Base-by-base conservation (phyloP, 2,797 vertebrate genomes). In the Gobionotothen gibberifrons region DNA sequence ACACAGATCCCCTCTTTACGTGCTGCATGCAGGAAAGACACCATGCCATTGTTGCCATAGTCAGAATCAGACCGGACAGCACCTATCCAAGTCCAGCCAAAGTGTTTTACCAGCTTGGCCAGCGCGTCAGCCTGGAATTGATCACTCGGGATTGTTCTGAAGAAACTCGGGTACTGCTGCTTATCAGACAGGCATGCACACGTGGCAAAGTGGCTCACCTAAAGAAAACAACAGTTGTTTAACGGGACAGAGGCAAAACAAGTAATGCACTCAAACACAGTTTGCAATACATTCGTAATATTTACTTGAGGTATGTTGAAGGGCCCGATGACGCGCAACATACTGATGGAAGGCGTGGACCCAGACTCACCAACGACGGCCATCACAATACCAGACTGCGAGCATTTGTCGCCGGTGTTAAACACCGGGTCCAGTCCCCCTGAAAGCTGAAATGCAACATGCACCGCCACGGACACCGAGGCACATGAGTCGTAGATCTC, bases 141-240 rank as follows among this genome's bases (percentile, higher is more conserved):
- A n/a, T n/a, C n/a, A n/a, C n/a, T n/a, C n/a, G n/a, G n/a, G n/a
- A n/a, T n/a, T n/a, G n/a, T n/a, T n/a, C n/a, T n/a, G n/a, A n/a
- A n/a, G n/a, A n/a, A n/a, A n/a, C n/a, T n/a, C n/a, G n/a, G n/a
- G n/a, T n/a, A n/a, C n/a, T n/a, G n/a, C n/a, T n/a, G n/a, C n/a
- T n/a, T n/a, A n/a, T n/a, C n/a, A n/a, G n/a, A n/a, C n/a, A n/a
- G n/a, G n/a, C n/a, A n/a, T n/a, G n/a, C n/a, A n/a, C n/a, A n/a
- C n/a, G n/a, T 87, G 14, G 94, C 86, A 78, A 77, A 94, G 72
- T 93, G 88, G 71, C 93, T 95, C 12, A 94, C 92, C 93, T 94
- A n/a, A 14, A 73, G 9, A 44, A 44, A 46, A 69, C 9, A 52
- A 14, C 6, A 19, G 0, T 0, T n/a, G 0, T 40, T 51, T 14